Conservation (phyloP, 1,140 invertebrate species). For the Macrocentrus cingulum region DNA sequence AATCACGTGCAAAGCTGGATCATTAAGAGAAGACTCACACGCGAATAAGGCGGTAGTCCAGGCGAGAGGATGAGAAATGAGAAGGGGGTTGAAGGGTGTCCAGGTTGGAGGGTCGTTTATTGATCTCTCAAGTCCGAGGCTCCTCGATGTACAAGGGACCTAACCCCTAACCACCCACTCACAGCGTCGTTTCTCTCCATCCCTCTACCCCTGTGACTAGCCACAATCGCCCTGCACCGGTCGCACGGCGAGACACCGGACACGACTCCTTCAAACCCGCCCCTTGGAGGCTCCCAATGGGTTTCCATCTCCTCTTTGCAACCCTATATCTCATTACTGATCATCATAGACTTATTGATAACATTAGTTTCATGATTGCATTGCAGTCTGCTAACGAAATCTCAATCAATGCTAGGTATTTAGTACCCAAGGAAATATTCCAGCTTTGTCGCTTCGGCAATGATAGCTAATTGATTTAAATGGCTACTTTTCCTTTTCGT, state of each 20-base stretch:
- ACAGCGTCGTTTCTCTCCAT: slow-evolving; percentile 17
- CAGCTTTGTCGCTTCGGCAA: no score
- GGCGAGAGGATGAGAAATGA: slow-evolving; percentile 14
- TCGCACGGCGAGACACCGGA: slow-evolving; percentile 55
- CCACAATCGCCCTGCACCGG: slow-evolving; percentile 52
- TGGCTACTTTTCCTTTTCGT: no score
- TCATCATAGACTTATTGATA: no score
- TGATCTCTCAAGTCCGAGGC: slow-evolving; percentile 58
- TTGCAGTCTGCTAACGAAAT: no score
- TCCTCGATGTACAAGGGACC: slow-evolving; percentile 52
- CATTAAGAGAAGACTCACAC: no score
- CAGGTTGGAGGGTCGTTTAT: slow-evolving; percentile 60
- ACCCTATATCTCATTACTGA: neutral
- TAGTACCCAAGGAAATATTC: no score
- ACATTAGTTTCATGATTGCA: no score
- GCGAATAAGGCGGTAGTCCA: no score
- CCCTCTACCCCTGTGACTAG: slow-evolving; percentile 49
- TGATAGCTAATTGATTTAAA: no score
- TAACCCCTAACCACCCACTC: slow-evolving; percentile 49
- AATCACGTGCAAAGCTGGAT: no score
- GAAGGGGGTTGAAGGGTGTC: slow-evolving; percentile 52
- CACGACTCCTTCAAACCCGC: slow-evolving; percentile 43
- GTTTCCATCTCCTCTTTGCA: slow-evolving; percentile 41
- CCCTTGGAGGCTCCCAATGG: slow-evolving; percentile 35
- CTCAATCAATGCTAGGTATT: no score